A percentile compares a stretch with the other conserved stretches of the same genome.
These are phyloP conservation scores for Rotaria magnacalcarata DNA, from an alignment of 2,888 invertebrate genomes.

Conservation along the genomic window DNA sequence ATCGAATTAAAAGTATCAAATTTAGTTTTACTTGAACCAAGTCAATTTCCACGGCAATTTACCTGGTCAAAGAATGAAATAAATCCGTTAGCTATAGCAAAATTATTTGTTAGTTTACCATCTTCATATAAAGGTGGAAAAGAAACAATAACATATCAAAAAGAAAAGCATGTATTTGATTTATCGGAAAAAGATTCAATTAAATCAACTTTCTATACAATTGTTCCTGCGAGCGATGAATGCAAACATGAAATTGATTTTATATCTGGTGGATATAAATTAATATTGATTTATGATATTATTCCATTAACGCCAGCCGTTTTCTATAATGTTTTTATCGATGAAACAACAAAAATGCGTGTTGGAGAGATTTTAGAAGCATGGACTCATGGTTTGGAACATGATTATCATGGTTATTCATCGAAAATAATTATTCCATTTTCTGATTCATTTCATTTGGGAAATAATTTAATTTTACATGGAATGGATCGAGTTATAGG, in stretches of 20 bases:
- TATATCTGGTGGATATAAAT: neutral
- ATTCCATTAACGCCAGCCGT: neutral
- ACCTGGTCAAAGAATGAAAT: neutral
- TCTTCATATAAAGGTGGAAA: neutral
- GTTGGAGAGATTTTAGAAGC: neutral
- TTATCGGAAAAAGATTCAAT: neutral
- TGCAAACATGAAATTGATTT: constrained; percentile 15
- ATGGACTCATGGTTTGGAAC: neutral
- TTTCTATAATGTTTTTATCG: neutral
- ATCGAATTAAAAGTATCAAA: neutral
- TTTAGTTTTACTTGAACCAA: neutral
- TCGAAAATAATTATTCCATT: neutral
- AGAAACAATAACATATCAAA: neutral
- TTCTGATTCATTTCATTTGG: neutral
- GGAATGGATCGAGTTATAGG: neutral
- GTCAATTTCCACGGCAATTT: neutral
- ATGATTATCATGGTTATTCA: constrained; percentile 1
- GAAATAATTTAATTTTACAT: neutral
- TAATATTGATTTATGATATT: constrained; percentile 4
- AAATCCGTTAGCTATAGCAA: neutral
- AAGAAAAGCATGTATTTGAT: neutral
- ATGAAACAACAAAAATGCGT: neutral
- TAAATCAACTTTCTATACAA: neutral
- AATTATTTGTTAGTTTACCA: neutral
- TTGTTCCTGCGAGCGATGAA: neutral